Percentiles rank a stretch among this genome's conserved stretches.
phyloP scores from a whole-genome alignment of 1,140 invertebrate species.

The Ridgeia piscesae region DNA sequence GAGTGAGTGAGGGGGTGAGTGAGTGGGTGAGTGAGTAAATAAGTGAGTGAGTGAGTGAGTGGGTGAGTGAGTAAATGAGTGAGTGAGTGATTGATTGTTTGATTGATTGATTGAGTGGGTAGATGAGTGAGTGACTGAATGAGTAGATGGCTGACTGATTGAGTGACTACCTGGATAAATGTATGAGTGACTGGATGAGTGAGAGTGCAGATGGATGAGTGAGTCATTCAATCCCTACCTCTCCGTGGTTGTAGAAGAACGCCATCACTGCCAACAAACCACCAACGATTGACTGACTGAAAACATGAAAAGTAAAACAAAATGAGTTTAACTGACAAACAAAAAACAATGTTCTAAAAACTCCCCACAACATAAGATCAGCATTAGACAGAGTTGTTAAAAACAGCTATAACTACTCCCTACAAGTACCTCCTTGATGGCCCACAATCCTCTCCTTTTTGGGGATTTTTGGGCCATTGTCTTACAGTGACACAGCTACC shows the following conservation, averaged over 20 bases:
- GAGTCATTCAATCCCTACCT: conserved; percentile 54
- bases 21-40: background rate
- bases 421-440: too few species aligned
- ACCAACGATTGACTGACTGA: conserved; percentile 69
- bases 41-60: background rate
- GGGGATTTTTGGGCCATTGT: too few species aligned
- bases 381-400: too few species aligned
- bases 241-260: conserved; percentile 80
- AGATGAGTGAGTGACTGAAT: background rate
- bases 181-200: background rate
- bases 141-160: background rate
- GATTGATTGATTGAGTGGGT: background rate
- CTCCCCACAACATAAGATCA: too few species aligned
- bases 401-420: too few species aligned
- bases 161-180: background rate
- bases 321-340: background rate
- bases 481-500: too few species aligned
- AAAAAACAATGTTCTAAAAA: background rate
- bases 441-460: too few species aligned
- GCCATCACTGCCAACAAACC: conserved; percentile 69
- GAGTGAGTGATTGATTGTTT: background rate
- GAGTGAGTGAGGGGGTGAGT: background rate
- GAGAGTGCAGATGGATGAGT: background rate
- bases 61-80: background rate
- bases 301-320: conserved; percentile 15